Percentiles rank a stretch among this genome's conserved stretches.
Evolutionary conservation across 2,113 vertebrate genomes (phyloP).

Genomic region (Upupa epops): DNA sequence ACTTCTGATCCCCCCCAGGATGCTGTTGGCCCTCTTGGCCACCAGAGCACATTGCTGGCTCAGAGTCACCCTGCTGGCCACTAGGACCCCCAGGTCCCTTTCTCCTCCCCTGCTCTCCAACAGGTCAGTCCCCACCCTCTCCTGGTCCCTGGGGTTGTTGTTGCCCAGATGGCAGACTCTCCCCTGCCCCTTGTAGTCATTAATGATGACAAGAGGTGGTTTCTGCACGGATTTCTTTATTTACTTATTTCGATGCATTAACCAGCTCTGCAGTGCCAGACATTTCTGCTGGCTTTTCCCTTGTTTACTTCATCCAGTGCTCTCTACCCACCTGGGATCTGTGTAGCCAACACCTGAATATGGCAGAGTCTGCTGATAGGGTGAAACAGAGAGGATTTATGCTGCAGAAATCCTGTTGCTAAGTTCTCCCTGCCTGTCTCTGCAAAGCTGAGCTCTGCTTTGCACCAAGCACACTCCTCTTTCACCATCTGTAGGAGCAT

Average conservation of each 20-base stretch:
- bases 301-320: neutral
- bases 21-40: too few relatives aligned
- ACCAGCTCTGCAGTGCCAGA: neutral
- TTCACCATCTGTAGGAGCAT: neutral
- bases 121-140: too few relatives aligned
- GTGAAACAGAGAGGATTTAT: neutral
- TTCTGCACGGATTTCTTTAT: neutral
- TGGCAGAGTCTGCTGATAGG: neutral
- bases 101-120: too few relatives aligned
- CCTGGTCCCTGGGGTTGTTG: too few relatives aligned
- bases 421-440: neutral
- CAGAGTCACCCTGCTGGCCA: too few relatives aligned
- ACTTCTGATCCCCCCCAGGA: too few relatives aligned
- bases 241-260: neutral
- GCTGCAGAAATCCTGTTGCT: neutral
- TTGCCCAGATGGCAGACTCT: too few relatives aligned
- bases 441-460: neutral
- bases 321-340: neutral
- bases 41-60: too few relatives aligned
- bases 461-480: fast-evolving
- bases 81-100: too few relatives aligned
- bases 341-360: neutral
- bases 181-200: too few relatives aligned
- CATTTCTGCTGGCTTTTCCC: neutral
- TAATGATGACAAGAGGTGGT: neutral